phyloP scores from a whole-genome alignment of 2,888 invertebrate genomes.

The Norana najaformis region DNA sequence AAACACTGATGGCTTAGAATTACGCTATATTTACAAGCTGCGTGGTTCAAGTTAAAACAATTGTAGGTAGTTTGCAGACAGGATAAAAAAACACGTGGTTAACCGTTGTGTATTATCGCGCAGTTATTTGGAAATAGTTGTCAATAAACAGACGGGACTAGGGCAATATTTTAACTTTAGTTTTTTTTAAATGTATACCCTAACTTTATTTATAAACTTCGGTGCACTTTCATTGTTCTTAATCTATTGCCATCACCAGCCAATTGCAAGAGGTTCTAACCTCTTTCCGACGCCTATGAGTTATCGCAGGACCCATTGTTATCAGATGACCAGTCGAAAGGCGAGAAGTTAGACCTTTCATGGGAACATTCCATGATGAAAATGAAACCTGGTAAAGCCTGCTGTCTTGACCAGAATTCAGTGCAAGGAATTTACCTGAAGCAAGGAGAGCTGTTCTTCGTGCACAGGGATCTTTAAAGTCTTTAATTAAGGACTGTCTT shows the following conservation, averaged over 20 bases:
- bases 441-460: background rate
- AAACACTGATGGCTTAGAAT: too few species aligned
- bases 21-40: too few species aligned
- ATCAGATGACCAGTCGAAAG: background rate
- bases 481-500: background rate
- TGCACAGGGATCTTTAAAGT: too few species aligned
- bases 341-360: background rate
- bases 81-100: too few species aligned
- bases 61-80: too few species aligned
- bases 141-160: too few species aligned
- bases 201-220: background rate
- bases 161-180: background rate
- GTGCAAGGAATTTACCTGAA: background rate
- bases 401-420: background rate
- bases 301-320: background rate
- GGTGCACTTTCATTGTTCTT: background rate
- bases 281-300: background rate
- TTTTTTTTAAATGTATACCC: background rate
- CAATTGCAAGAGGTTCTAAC: background rate
- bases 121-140: background rate
- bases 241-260: background rate
- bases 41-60: too few species aligned
- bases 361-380: background rate
- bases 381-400: constrained; percentile 9
- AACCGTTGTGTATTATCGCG: background rate